Base-by-base conservation (phyloP, 2,888 invertebrate genomes). In the Rhaphigaster nebulosa region DNA sequence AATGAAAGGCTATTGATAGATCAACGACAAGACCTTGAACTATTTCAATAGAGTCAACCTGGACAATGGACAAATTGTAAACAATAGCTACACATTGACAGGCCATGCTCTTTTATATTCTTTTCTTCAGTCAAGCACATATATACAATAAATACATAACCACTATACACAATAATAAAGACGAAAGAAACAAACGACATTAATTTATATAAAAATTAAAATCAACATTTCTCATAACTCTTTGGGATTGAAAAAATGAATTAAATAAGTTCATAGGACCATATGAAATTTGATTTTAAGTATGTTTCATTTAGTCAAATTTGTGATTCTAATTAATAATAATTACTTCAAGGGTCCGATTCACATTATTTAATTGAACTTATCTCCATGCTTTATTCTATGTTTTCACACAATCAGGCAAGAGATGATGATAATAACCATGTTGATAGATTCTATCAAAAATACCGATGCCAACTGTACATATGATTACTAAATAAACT, bases 1-100 rank as follows among this genome's bases (percentile, higher is more conserved):
- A n/a, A 60, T n/a, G 60, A 60, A 41, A n/a, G n/a, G 13, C 3
- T 80, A 80, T 41, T 18, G 84, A 84, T n/a, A 26, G 84, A 20
- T 45, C 45, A 45, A 4, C 45, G 45, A 84, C n/a, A n/a, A 41
- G 60, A 41, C 88, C 88, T 88, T 88, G 88, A 88, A 88, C 88
- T 65, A 38, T 41, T 88, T 54, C 41, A 88, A 20, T 41, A 60
- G 88, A 88, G 65, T 38, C 38, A 41, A 41, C 41, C 56, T 60
- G 88, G 88, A 88, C 88, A 88, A 88, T 88, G 38, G 65, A 38
- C 88, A 88, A 65, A 60, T 65, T 60, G 45, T 38, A 38, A 20
- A 88, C 56, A 87, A 87, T 52, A 87, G 23, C 34, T 52, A 38
- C 29, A 56, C 87, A 88, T 60, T 60, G 56, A 88, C 88, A 41